These are phyloP conservation scores for Enteromius viviparus DNA, from an alignment of 2,797 vertebrate species.

Conservation along the genomic window DNA sequence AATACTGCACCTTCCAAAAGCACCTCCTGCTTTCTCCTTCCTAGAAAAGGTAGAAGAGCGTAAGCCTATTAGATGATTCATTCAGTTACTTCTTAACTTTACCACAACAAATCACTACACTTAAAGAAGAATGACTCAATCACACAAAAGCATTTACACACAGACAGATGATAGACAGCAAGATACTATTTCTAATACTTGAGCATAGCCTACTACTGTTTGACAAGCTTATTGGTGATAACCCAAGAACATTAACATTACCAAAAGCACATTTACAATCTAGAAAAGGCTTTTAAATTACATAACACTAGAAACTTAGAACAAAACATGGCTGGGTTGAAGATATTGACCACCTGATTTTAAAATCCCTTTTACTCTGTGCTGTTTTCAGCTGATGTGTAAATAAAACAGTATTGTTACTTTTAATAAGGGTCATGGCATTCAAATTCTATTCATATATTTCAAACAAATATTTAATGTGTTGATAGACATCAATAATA, in stretches of 20 bases:
- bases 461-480: too few species aligned
- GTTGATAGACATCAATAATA: background rate
- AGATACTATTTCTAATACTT: background rate
- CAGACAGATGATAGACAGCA: too few species aligned
- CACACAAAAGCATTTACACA: background rate
- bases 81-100: background rate
- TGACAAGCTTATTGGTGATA: background rate
- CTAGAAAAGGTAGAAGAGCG: conserved; percentile 57
- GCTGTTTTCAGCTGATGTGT: background rate
- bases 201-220: background rate
- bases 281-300: too few species aligned
- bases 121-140: background rate
- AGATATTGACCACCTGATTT: background rate
- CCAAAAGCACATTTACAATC: too few species aligned
- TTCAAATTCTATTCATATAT: background rate
- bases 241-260: background rate
- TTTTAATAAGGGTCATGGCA: too few species aligned
- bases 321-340: background rate
- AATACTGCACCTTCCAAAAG: conserved; percentile 61
- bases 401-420: background rate
- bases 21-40: conserved; percentile 73
- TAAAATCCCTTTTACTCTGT: background rate
- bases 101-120: background rate
- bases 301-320: too few species aligned
- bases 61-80: background rate